These are phyloP conservation scores for Trypoxylus dichotomus DNA, from an alignment of 1,140 invertebrate species.

Conservation along the genomic window DNA sequence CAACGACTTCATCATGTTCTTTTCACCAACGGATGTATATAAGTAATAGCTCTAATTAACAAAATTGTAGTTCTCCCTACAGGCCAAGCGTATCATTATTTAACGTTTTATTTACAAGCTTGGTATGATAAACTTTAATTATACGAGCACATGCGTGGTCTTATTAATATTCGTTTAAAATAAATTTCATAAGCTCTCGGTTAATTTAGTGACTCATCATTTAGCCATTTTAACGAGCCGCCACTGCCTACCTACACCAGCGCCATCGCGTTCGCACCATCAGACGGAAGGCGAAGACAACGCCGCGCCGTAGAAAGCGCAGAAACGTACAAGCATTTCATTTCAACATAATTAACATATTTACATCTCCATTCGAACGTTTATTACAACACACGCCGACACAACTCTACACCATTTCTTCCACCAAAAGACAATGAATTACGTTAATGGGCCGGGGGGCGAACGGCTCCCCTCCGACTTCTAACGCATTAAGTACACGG, in stretches of 20 bases:
- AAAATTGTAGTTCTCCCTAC: too few relatives aligned
- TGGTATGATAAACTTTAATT: too few relatives aligned
- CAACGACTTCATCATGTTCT: too few relatives aligned
- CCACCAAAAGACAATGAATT: conserved; percentile 51
- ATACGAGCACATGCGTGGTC: too few relatives aligned
- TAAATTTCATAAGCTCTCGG: too few relatives aligned
- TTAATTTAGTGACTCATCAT: too few relatives aligned
- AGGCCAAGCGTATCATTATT: too few relatives aligned
- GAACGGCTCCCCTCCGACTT: conserved; percentile 46
- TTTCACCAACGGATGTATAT: too few relatives aligned
- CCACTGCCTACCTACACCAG: not conserved
- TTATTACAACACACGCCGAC: conserved; percentile 29
- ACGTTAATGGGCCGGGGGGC: conserved; percentile 50
- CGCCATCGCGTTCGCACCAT: not conserved
- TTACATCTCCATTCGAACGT: conserved; percentile 33
- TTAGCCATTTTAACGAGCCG: not conserved
- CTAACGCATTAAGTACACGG: conserved; percentile 48
- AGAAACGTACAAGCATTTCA: not conserved
- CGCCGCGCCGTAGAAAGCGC: not conserved
- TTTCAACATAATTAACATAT: conserved; percentile 32
- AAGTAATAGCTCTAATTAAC: too few relatives aligned
- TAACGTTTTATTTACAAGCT: too few relatives aligned
- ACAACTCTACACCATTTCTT: conserved; percentile 37
- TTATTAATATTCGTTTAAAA: too few relatives aligned
- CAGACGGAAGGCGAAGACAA: not conserved